Evolutionary conservation across 2,888 invertebrate species (phyloP).

Genomic region (Nipponacmea schrenckii): DNA sequence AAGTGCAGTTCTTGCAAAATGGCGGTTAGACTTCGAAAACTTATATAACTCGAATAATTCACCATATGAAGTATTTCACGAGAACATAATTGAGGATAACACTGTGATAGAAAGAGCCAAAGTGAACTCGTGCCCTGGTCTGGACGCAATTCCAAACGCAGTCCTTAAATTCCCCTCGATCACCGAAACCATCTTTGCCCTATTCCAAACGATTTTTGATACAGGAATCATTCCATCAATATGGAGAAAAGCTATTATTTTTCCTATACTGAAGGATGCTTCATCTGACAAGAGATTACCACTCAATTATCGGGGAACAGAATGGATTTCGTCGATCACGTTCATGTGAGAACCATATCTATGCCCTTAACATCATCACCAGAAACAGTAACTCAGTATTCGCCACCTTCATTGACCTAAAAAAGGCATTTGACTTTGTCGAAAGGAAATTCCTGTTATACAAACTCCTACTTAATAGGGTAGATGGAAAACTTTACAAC

Average conservation of each 20-base stretch:
- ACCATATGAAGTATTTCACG: neutral
- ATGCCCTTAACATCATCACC: neutral
- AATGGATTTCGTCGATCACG: slow-evolving; percentile 6
- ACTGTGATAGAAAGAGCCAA: neutral
- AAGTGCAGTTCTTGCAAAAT: neutral
- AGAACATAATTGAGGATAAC: neutral
- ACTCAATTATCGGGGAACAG: slow-evolving; percentile 9
- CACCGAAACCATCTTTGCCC: neutral
- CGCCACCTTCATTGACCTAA: slow-evolving; percentile 3
- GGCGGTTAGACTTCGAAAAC: neutral
- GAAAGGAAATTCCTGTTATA: slow-evolving; percentile 26
- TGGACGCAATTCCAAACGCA: neutral
- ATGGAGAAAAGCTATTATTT: slow-evolving; percentile 1
- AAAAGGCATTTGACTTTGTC: slow-evolving; percentile 20
- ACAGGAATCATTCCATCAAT: neutral
- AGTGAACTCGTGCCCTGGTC: neutral
- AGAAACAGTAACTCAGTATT: neutral
- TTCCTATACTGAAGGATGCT: slow-evolving; percentile 11
- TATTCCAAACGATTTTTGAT: neutral
- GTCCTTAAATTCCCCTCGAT: slow-evolving; percentile 6
- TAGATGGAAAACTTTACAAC: slow-evolving; percentile 25
- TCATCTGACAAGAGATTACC: neutral
- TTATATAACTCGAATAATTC: neutral
- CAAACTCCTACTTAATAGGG: slow-evolving; percentile 22
- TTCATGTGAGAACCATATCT: neutral